Evolutionary conservation across 2,797 vertebrate species (phyloP), one percentile per base, ranked within the genome.

Genomic region (Lindbergichthys nudifrons): DNA sequence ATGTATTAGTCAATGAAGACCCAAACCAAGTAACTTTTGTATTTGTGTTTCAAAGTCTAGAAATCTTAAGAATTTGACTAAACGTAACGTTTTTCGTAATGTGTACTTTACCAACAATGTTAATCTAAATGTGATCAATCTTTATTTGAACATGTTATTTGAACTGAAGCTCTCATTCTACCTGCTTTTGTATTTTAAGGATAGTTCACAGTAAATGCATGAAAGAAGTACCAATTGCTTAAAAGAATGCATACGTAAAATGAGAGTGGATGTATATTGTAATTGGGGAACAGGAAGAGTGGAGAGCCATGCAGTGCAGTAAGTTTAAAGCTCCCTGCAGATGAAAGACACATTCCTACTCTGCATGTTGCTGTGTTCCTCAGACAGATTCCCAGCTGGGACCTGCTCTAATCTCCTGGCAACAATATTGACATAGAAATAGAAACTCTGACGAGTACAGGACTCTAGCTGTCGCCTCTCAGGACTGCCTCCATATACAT

Each of bases 261-360:
- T 7, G 5, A 54, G 42, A 13, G 19, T 60, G n/a, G 41, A 81
- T 67, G 63, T 67, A 77, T 70, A 64, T 59, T 64, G 46, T 61
- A 75, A 70, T 64, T 78, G 67, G 59, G 57, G 73, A 65, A 85
- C 23, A 75, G 70, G 71, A 75, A n/a, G 48, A 83, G 81, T 63
- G 45, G 50, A 83, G 66, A 78, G 82, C 73, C 50, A 72, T 81
- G 86, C 79, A 84, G 86, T 76, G 83, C 86, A 87, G 72, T 87
- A 73, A 74, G 84, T 87, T 83, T 82, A 79, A 78, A 87, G 81
- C 78, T 81, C 86, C 88, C 87, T 68, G 79, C 88, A 88, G 89
- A 93, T 93, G 86, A 93, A 91, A 91, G 88, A 90, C 86, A 79
- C 93, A 95, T 94, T 95, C 93, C 93, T 94, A 71, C 92, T 85